Conservation (phyloP, 2,888 invertebrate genomes). For the Tholera decimalis region DNA sequence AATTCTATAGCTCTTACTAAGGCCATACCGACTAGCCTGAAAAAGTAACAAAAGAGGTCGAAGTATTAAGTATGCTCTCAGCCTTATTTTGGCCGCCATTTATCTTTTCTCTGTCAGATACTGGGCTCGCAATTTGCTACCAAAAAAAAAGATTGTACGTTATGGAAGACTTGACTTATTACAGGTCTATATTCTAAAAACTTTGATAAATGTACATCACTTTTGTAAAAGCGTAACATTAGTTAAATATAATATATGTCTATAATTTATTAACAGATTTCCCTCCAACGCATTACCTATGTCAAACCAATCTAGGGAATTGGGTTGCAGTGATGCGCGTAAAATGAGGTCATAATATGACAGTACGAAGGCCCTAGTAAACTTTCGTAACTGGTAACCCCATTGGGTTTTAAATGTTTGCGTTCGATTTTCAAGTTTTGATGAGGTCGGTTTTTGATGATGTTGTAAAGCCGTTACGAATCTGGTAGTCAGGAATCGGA, state of each 20-base stretch:
- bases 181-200: neutral
- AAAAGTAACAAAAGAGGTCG: no score
- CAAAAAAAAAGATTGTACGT: neutral
- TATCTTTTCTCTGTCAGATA: neutral
- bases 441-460: neutral
- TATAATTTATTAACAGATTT: slow-evolving; percentile 9
- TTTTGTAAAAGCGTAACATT: neutral
- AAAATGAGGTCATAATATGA: slow-evolving; percentile 39
- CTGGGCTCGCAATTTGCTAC: neutral
- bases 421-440: slow-evolving; percentile 28
- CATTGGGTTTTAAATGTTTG: slow-evolving; percentile 20
- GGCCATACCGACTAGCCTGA: neutral
- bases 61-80: neutral
- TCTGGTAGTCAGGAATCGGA: no score
- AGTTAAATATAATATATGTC: neutral
- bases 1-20: neutral
- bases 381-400: slow-evolving; percentile 44
- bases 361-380: slow-evolving; percentile 45
- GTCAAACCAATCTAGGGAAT: slow-evolving; percentile 34
- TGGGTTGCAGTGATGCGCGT: slow-evolving; percentile 35
- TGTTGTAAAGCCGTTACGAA: neutral
- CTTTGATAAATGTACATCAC: neutral
- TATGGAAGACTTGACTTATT: neutral
- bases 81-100: neutral
- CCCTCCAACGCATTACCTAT: slow-evolving; percentile 18